Percentiles rank a stretch among this genome's conserved stretches.
These are phyloP conservation scores for Limnephilus marmoratus DNA, from an alignment of 2,888 invertebrate species.

Conservation along the genomic window DNA sequence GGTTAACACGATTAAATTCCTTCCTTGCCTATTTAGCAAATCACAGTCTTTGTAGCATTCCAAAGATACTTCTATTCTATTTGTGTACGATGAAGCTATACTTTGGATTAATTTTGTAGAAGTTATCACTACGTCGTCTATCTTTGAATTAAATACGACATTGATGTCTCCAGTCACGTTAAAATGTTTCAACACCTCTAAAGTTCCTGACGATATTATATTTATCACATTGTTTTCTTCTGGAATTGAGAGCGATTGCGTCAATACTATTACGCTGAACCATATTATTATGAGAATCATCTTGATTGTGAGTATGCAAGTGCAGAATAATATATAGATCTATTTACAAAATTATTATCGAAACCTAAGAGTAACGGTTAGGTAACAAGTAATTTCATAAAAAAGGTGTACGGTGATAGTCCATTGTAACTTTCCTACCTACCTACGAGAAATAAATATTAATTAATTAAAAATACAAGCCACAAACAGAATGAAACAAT, in stretches of 20 bases:
- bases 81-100: neutral
- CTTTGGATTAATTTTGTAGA: slow-evolving; percentile 10
- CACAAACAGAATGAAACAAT: neutral
- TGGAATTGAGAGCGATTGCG: neutral
- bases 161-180: neutral
- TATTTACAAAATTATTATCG: too few species aligned
- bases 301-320: neutral
- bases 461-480: too few species aligned
- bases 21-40: neutral
- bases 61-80: neutral
- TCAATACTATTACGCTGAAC: neutral
- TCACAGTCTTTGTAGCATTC: neutral
- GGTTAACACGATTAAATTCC: neutral
- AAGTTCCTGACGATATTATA: neutral
- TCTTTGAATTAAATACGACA: slow-evolving; percentile 10
- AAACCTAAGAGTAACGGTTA: too few species aligned
- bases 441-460: neutral
- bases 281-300: neutral
- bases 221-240: neutral
- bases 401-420: too few species aligned
- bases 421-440: too few species aligned
- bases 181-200: neutral
- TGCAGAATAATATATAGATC: too few species aligned
- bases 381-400: too few species aligned
- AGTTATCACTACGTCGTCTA: neutral